These are phyloP conservation scores for Crenichthys baileyi DNA, from an alignment of 2,797 vertebrate species.

Conservation along the genomic window DNA sequence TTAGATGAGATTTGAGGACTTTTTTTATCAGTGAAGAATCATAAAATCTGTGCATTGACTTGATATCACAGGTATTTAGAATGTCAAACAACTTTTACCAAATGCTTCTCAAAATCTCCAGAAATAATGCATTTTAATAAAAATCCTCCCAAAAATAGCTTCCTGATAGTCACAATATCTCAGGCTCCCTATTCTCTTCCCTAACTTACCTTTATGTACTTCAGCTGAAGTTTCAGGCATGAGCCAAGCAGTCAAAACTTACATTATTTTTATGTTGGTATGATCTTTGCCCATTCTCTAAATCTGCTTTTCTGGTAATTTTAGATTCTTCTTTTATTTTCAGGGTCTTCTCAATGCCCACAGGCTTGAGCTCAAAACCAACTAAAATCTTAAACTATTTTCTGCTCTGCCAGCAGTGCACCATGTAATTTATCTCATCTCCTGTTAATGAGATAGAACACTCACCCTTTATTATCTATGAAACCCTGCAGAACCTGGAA, in stretches of 20 bases:
- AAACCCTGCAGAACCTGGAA: constrained; percentile 49
- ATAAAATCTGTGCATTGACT: neutral
- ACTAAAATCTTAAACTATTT: constrained; percentile 23
- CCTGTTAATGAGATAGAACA: constrained; percentile 52
- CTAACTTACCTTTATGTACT: constrained; percentile 27
- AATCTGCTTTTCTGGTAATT: constrained; percentile 41
- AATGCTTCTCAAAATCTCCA: neutral
- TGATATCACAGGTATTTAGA: neutral
- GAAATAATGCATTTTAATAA: neutral
- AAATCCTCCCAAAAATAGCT: neutral
- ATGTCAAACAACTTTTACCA: neutral
- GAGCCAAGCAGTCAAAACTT: constrained; percentile 28
- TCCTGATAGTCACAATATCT: neutral
- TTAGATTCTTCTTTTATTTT: constrained; percentile 19
- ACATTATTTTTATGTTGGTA: constrained; percentile 28
- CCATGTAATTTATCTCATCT: constrained; percentile 42
- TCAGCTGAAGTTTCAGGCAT: constrained; percentile 29
- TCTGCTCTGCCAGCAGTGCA: constrained; percentile 23
- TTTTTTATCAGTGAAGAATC: neutral
- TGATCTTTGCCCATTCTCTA: constrained; percentile 39
- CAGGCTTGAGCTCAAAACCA: constrained; percentile 3
- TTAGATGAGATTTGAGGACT: neutral
- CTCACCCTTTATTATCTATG: constrained; percentile 46
- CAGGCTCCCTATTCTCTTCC: neutral
- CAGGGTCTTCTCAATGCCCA: constrained; percentile 35